Percentiles rank a stretch among this genome's conserved stretches.
Evolutionary conservation across 2,797 vertebrate species (phyloP).

Genomic region (Crocodylus rhombifer): DNA sequence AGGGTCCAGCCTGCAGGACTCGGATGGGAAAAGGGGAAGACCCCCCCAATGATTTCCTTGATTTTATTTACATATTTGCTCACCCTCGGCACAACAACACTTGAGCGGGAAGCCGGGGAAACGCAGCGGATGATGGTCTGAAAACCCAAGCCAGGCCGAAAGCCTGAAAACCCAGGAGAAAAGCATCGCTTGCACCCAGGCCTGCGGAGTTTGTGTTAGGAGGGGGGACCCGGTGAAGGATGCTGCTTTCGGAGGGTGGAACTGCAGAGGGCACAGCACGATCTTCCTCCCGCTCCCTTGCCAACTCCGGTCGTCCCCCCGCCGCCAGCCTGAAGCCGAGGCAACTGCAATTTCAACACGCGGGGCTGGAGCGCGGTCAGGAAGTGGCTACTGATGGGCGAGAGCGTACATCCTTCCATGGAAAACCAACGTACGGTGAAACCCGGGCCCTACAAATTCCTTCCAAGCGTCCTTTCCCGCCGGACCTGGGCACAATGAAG

Average conservation of each 20-base stretch:
- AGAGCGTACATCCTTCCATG: conserved; percentile 71
- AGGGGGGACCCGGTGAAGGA: conserved; percentile 69
- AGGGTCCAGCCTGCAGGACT: not conserved
- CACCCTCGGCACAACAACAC: conserved; percentile 47
- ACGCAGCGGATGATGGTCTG: conserved; percentile 55
- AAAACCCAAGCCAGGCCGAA: conserved; percentile 52
- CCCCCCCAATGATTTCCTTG: conserved; percentile 45
- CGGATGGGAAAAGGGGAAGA: conserved; percentile 49
- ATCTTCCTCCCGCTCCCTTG: conserved; percentile 66
- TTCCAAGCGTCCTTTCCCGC: conserved; percentile 73
- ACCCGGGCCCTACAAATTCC: conserved; percentile 72
- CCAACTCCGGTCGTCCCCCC: conserved; percentile 56
- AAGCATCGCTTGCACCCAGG: conserved; percentile 52
- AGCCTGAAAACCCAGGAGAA: conserved; percentile 55
- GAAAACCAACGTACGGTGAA: conserved; percentile 60
- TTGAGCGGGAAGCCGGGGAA: conserved; percentile 59
- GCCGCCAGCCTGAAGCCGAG: conserved; percentile 69
- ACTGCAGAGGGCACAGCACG: conserved; percentile 71
- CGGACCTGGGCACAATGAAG: conserved; percentile 78
- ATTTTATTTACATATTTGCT: not conserved
- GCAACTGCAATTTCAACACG: conserved; percentile 72
- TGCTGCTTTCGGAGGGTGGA: conserved; percentile 65
- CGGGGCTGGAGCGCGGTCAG: conserved; percentile 71
- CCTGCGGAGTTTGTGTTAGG: conserved; percentile 69
- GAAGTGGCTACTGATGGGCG: conserved; percentile 73